Evolutionary conservation across 2,888 invertebrate genomes (phyloP), one percentile per base, ranked within the genome.

Genomic region (Carcina quercana): DNA sequence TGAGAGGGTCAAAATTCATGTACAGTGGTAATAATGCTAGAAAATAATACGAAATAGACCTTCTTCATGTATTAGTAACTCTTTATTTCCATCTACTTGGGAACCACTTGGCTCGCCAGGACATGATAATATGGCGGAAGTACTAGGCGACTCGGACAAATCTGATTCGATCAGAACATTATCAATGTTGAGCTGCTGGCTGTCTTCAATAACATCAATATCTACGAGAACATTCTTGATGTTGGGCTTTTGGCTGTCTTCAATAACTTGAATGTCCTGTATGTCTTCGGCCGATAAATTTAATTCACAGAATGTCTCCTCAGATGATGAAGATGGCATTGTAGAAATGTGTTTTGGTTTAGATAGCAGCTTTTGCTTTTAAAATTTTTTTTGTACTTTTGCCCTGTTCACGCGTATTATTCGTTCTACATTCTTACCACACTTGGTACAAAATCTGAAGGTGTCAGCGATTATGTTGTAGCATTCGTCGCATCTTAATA

Each of bases 251-350:
- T n/a, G n/a, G n/a, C n/a, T n/a, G n/a, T 40, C 40, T 33, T 37
- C 37, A 35, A 39, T 35, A 39, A 34, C 35, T 35, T 39, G 32
- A 30, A 35, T 37, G n/a, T n/a, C n/a, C n/a, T n/a, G n/a, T n/a
- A n/a, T n/a, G n/a, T n/a, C 5, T 21, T n/a, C 10, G 40, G 40
- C 43, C 31, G 43, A 35, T 35, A 43, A 43, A 43, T 43, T 43
- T 0, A 36, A 25, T 32, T 36, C 43, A 41, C 29, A 41, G 19
- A 39, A 42, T 39, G 14, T 42, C 22, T 32, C 37, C 38, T 43
- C 32, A 35, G 40, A 40, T 40, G 43, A 43, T 43, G 43, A 35
- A 26, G 40, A 43, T 40, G 36, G 22, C 36, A 38, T 41, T 38
- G 38, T 41, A 30, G n/a, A n/a, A n/a, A 34, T 30, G 32, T 32